A percentile compares a stretch with the other conserved stretches of the same genome.
These are phyloP conservation scores for Marasmarcha lunaedactyla DNA, from an alignment of 2,888 invertebrate species.

Conservation along the genomic window DNA sequence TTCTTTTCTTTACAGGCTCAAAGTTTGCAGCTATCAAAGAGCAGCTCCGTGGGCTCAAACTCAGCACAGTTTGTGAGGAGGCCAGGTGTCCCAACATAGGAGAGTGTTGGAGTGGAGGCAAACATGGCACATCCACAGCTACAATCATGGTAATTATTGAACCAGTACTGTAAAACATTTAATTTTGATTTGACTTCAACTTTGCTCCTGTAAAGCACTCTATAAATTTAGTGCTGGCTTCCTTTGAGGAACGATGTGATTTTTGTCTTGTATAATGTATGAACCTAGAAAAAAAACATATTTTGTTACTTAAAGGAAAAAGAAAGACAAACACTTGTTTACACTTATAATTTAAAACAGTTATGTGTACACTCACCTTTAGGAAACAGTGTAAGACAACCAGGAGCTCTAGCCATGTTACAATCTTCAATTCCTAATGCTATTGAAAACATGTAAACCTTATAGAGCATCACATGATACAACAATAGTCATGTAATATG, in stretches of 20 bases:
- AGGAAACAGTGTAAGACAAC: no score
- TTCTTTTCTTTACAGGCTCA: conserved; percentile 49
- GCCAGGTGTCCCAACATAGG: conserved; percentile 98
- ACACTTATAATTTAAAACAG: no score
- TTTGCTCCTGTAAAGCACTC: background rate
- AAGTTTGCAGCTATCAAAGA: conserved; percentile 88
- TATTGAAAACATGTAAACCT: no score
- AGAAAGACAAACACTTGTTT: no score
- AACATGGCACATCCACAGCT: conserved; percentile 95
- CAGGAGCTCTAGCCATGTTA: no score
- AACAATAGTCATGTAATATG: no score
- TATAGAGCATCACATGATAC: no score
- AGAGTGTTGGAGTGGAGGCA: conserved; percentile 98
- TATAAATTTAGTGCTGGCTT: background rate
- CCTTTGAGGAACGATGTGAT: background rate
- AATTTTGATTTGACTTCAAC: background rate
- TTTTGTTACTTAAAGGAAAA: no score
- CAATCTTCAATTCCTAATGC: no score
- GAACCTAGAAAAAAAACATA: no score
- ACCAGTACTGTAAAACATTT: background rate
- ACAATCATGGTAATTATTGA: conserved; percentile 91
- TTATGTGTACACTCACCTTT: no score
- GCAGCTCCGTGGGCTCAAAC: conserved; percentile 84
- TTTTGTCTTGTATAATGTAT: background rate
- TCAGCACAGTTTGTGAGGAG: conserved; percentile 97